These are phyloP conservation scores for Paguma larvata DNA, from an alignment of 2,797 vertebrate genomes.

Conservation along the genomic window DNA sequence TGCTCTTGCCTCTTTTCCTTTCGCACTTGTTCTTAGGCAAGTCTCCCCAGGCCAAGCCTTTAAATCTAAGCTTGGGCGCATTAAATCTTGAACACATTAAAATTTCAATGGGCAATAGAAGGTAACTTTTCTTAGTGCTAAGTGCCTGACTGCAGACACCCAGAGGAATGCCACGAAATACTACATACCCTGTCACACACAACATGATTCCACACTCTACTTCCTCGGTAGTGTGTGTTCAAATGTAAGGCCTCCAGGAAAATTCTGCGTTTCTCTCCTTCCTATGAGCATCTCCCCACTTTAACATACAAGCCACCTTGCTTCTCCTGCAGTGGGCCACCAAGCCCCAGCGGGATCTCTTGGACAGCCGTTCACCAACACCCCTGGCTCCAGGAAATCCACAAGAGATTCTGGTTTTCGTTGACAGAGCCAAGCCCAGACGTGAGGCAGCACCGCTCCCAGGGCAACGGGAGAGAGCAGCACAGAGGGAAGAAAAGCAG, in stretches of 20 bases:
- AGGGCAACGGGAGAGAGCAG: not conserved
- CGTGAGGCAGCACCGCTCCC: not conserved
- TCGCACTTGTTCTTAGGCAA: not conserved
- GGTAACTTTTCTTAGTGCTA: not conserved
- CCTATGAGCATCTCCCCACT: not conserved
- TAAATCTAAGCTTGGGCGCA: not conserved
- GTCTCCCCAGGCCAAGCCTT: not conserved
- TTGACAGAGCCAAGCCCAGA: not conserved
- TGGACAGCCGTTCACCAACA: not conserved
- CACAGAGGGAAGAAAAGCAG: not conserved
- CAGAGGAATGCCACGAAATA: not conserved
- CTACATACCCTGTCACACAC: not conserved
- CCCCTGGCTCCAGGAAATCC: not conserved
- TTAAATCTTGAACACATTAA: not conserved
- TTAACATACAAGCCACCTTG: not conserved
- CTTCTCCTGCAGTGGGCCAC: not conserved
- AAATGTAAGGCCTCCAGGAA: not conserved
- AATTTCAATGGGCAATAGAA: not conserved
- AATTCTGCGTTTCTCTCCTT: not conserved
- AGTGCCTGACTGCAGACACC: not conserved
- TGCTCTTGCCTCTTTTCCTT: not conserved
- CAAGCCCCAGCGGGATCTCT: not conserved
- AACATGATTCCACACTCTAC: not conserved
- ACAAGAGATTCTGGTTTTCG: not conserved
- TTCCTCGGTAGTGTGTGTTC: not conserved